Percentiles rank a stretch among this genome's conserved stretches.
phyloP scores from a whole-genome alignment of 2,797 vertebrate species.

The Poecilia wingei region DNA sequence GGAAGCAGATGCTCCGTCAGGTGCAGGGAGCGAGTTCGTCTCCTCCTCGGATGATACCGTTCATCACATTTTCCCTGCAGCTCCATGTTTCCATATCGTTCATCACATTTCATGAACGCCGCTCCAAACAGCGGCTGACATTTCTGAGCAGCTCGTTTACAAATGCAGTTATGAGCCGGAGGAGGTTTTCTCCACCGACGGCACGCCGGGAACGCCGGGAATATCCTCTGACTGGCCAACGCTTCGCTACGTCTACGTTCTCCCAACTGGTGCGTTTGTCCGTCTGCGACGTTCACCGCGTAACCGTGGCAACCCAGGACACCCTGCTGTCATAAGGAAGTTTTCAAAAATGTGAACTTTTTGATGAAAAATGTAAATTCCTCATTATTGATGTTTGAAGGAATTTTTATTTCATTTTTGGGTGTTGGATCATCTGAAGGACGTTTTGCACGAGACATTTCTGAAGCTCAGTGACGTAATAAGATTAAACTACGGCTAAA shows the following conservation, averaged over 20 bases:
- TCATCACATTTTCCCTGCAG: background rate
- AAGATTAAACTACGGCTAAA: background rate
- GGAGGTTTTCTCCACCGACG: background rate
- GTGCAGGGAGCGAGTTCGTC: background rate
- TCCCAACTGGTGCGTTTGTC: background rate
- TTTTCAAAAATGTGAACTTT: background rate
- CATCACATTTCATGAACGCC: background rate
- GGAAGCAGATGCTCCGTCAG: background rate
- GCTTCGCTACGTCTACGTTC: background rate
- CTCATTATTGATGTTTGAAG: background rate
- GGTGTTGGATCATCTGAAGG: background rate
- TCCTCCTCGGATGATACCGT: background rate
- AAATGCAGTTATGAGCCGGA: background rate
- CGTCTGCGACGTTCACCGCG: background rate
- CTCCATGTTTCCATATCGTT: background rate
- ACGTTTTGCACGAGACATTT: background rate
- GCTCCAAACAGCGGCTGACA: slow-evolving; percentile 1
- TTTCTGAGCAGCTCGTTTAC: background rate
- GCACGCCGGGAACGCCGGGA: background rate
- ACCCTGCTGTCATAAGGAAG: no score
- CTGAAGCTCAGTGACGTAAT: background rate
- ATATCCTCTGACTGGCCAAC: background rate
- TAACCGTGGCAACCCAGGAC: background rate
- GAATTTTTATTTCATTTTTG: background rate
- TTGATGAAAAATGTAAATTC: background rate